Evolutionary conservation across 2,797 vertebrate genomes (phyloP).

Genomic region (Tolypeutes matacus): DNA sequence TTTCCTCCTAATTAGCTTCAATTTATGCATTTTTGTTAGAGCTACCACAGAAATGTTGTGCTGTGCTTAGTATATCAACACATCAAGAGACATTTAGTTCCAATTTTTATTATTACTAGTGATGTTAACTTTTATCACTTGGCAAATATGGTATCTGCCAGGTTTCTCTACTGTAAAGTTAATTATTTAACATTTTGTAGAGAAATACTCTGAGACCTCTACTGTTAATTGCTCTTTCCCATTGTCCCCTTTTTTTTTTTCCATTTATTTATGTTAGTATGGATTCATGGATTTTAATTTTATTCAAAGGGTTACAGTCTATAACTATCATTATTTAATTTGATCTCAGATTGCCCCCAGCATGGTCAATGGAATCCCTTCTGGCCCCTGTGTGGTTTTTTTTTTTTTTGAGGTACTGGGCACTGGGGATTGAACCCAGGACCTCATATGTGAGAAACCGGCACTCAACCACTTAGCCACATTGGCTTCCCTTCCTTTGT

Average conservation of each 20-base stretch:
- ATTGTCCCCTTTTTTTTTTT: background rate
- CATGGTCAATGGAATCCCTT: background rate
- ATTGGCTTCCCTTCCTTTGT: background rate
- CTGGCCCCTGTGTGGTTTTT: background rate
- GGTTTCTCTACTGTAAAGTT: constrained; percentile 35
- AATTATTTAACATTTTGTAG: constrained; percentile 29
- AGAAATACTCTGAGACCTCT: constrained; percentile 28
- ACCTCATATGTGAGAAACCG: too few species aligned
- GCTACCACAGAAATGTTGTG: constrained; percentile 38
- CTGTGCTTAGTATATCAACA: background rate
- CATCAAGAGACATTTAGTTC: background rate
- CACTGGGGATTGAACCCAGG: too few species aligned
- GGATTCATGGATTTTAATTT: constrained; percentile 26
- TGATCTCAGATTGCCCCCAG: background rate
- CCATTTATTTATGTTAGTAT: constrained; percentile 7
- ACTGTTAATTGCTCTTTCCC: background rate
- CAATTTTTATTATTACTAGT: background rate
- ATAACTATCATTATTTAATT: constrained; percentile 25
- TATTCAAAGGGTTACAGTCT: background rate
- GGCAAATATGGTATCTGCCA: background rate
- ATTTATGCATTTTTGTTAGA: constrained; percentile 30
- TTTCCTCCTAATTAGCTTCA: constrained; percentile 21
- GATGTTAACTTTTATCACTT: background rate
- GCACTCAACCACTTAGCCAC: too few species aligned
- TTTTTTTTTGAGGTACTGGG: too few species aligned